Base-by-base conservation (phyloP, 35 echinoderm and acorn worm genomes). In the Amphiura filiformis region DNA sequence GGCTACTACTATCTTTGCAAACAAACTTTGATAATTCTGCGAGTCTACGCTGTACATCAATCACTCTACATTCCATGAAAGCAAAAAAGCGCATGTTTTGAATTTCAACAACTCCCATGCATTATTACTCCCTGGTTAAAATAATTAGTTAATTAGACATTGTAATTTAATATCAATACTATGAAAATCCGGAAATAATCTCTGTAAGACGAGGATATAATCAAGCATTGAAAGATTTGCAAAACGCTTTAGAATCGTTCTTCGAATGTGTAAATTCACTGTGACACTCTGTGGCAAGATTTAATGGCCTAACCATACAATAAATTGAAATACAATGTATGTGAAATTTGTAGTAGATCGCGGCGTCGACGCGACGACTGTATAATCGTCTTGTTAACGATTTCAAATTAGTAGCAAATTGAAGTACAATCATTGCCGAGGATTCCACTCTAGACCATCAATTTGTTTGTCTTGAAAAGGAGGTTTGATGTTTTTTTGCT, bases 301-400 rank as follows among this genome's bases (percentile, higher is more conserved):
- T 70, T 70, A 70, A 70, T 70, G 61, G 61, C 1, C 28, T 13
- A 70, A 70, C 61, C 61, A 70, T 70, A 26, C 61, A 2, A 70
- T 5, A 70, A 70, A 70, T 70, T 70, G 61, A 70, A 70, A 70
- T 70, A 70, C 61, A 70, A 70, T 70, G 61, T 70, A 18, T 70
- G 7, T 70, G 61, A 70, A 70, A 70, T 70, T 70, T 70, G 61
- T 70, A 70, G 61, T 70, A 70, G 61, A 30, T 70, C 2, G 7
- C 28, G 61, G 61, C 61, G 61, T 15, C 61, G 61, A 70, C 61
- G 61, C 61, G 61, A 2, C 61, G 61, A 70, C 61, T 70, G 61
- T 70, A 70, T 70, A 70, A 70, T 70, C 61, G 61, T 70, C 61
- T 23, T 70, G 61, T 70, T 70, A 70, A 70, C 61, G 61, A 70